phyloP scores from a whole-genome alignment of 2,113 vertebrate genomes.

The Himantopus leucocephalus region DNA sequence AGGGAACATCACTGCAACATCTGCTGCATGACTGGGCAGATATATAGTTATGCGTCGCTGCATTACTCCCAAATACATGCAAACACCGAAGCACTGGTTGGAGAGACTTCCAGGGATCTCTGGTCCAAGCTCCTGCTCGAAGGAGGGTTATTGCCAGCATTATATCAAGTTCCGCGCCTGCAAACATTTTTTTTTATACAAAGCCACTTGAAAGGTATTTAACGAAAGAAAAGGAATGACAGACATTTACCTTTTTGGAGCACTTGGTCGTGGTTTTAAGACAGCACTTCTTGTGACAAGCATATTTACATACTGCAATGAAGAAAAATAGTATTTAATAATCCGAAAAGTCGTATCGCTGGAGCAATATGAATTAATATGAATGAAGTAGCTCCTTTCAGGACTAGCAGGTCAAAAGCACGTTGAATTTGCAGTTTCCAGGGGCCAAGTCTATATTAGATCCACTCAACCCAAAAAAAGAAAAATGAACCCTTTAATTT shows the following conservation, averaged over 20 bases:
- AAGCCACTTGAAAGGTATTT: not conserved
- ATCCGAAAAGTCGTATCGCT: not conserved
- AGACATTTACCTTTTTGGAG: constrained; percentile 90
- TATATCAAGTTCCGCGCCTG: not conserved
- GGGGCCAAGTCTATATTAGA: not conserved
- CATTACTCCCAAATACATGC: not conserved
- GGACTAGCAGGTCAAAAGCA: not conserved
- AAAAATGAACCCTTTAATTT: not conserved
- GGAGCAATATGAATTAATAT: not conserved
- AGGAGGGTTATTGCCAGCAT: not conserved
- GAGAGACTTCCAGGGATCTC: not conserved
- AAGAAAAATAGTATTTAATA: not conserved
- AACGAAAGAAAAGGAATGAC: not conserved
- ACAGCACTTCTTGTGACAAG: constrained; percentile 98
- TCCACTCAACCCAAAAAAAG: not conserved
- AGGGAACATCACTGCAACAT: not conserved
- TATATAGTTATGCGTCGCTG: not conserved
- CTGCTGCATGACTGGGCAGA: not conserved
- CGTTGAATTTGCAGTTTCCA: not conserved
- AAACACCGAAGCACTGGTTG: not conserved
- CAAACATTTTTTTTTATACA: not conserved
- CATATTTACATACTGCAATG: constrained; percentile 93
- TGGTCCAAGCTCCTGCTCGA: not conserved
- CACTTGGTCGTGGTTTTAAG: constrained; percentile 90
- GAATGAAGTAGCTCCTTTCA: not conserved